Evolutionary conservation across 1,140 invertebrate species (phyloP).

Genomic region (Carposina sasakii): DNA sequence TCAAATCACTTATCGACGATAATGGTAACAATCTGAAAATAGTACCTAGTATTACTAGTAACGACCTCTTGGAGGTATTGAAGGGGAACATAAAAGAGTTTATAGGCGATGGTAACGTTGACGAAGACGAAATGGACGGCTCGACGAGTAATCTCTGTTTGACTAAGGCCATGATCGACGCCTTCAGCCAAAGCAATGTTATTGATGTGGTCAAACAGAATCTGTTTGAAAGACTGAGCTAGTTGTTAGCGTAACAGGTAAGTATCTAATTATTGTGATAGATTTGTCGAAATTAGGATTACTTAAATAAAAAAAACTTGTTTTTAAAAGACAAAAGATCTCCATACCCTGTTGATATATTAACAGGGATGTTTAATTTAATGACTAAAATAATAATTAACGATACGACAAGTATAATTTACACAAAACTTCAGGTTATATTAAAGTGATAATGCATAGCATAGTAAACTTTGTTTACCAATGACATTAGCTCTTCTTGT

Average conservation of each 20-base stretch:
- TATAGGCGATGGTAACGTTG: slow-evolving; percentile 26
- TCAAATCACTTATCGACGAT: slow-evolving; percentile 43
- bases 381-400: too few species aligned
- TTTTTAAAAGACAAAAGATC: too few species aligned
- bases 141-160: slow-evolving; percentile 42
- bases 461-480: too few species aligned
- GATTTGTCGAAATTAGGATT: too few species aligned
- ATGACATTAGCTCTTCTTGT: too few species aligned
- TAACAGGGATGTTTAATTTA: too few species aligned
- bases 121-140: slow-evolving; percentile 53
- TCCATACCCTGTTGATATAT: too few species aligned
- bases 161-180: slow-evolving; percentile 58
- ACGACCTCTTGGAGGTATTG: slow-evolving; percentile 49
- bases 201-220: slow-evolving; percentile 61
- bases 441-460: too few species aligned
- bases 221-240: slow-evolving; percentile 46
- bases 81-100: slow-evolving; percentile 51
- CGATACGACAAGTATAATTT: too few species aligned
- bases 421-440: too few species aligned
- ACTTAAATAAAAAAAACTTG: too few species aligned
- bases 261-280: too few species aligned
- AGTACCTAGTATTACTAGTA: slow-evolving; percentile 35
- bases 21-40: slow-evolving; percentile 40
- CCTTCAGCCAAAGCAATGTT: slow-evolving; percentile 52
- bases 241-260: slow-evolving; percentile 3